Conservation (phyloP, 1,140 invertebrate species). For the Caenorhabditis brenneri region DNA sequence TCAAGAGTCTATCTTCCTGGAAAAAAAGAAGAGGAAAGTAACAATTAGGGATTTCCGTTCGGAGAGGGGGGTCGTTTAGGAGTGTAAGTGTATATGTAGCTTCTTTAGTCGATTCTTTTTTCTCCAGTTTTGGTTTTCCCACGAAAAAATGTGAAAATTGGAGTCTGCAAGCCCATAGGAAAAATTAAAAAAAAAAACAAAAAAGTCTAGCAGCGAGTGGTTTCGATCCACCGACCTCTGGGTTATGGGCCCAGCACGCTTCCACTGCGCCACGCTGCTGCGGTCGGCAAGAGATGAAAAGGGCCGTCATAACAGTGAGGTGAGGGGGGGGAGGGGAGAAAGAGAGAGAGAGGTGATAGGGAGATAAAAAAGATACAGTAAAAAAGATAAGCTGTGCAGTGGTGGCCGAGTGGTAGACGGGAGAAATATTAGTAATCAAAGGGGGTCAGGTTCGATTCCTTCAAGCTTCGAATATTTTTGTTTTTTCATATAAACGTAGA, state of each 20-base stretch:
- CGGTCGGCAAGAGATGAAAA: neutral
- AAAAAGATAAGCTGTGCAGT: too few relatives aligned
- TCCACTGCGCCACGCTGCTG: constrained; percentile 94
- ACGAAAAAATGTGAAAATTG: too few relatives aligned
- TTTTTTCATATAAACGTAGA: too few relatives aligned
- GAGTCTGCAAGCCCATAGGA: too few relatives aligned
- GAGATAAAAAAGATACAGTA: too few relatives aligned
- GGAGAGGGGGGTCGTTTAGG: neutral
- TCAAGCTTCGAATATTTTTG: neutral
- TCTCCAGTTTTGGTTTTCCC: too few relatives aligned
- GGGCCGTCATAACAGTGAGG: neutral
- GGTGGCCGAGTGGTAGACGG: neutral
- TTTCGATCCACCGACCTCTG: constrained; percentile 94
- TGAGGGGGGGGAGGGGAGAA: neutral
- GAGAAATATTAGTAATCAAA: neutral
- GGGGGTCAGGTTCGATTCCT: neutral
- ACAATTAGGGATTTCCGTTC: constrained; percentile 34
- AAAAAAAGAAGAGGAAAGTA: neutral
- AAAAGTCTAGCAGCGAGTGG: constrained; percentile 82
- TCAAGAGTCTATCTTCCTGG: neutral
- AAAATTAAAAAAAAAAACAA: too few relatives aligned
- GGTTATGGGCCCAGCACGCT: constrained; percentile 96
- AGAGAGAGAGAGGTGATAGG: too few relatives aligned
- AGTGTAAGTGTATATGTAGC: neutral
- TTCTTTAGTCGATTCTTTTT: neutral